Conservation (phyloP, 2,888 invertebrate genomes). For the Sialis fuliginosa region DNA sequence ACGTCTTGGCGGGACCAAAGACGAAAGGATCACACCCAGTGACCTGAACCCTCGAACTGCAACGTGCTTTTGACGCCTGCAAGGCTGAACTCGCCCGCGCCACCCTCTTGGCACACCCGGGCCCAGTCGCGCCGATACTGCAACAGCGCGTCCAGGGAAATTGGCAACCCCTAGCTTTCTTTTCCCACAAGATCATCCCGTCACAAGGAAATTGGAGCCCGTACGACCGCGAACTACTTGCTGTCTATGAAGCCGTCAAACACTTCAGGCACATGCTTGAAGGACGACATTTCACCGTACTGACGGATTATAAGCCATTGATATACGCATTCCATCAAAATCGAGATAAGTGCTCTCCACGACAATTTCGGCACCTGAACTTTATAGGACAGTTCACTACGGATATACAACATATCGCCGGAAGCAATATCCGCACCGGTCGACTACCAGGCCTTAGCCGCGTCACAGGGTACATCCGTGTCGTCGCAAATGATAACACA, state of each 20-base stretch:
- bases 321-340: slow-evolving; percentile 16
- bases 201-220: slow-evolving; percentile 15
- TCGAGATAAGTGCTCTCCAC: slow-evolving; percentile 15
- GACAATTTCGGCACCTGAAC: slow-evolving; percentile 18
- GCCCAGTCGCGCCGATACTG: too few relatives aligned
- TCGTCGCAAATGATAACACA: too few relatives aligned
- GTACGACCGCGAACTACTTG: slow-evolving; percentile 20
- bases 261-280: slow-evolving; percentile 19
- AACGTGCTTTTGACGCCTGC: too few relatives aligned
- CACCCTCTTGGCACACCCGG: too few relatives aligned
- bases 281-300: slow-evolving; percentile 14
- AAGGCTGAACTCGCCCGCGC: too few relatives aligned
- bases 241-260: slow-evolving; percentile 16
- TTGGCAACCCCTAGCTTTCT: slow-evolving; percentile 21
- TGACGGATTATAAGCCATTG: slow-evolving; percentile 19
- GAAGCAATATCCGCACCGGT: too few relatives aligned
- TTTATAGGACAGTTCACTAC: slow-evolving; percentile 19
- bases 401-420: slow-evolving; percentile 15
- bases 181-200: slow-evolving; percentile 17
- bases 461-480: too few relatives aligned
- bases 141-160: not conserved
- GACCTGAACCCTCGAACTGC: too few relatives aligned
- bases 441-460: too few relatives aligned
- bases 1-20: too few relatives aligned
- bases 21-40: too few relatives aligned